phyloP scores from a whole-genome alignment of 2,888 invertebrate genomes.

The Limnephilus lunatus region DNA sequence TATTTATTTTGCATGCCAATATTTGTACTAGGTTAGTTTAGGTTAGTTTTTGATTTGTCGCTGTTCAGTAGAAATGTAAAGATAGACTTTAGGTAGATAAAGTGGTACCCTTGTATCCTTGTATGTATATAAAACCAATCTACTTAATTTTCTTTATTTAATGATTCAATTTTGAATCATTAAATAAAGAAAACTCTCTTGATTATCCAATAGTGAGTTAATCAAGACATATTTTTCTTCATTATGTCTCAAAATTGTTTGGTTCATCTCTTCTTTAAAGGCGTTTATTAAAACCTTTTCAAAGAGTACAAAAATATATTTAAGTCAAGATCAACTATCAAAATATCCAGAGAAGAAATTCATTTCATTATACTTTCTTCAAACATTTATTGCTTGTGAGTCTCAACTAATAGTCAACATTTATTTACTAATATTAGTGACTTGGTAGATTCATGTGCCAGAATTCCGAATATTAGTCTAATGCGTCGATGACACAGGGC shows the following conservation, averaged over 20 bases:
- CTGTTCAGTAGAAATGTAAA: no score
- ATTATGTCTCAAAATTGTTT: neutral
- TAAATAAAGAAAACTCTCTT: neutral
- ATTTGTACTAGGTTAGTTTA: no score
- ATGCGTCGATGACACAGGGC: no score
- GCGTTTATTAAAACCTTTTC: neutral
- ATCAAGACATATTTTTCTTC: neutral
- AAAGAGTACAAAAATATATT: neutral
- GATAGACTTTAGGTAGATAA: no score
- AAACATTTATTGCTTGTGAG: no score
- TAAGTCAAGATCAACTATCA: neutral
- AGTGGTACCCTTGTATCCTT: no score
- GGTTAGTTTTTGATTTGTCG: no score
- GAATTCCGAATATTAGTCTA: no score
- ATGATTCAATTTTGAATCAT: neutral
- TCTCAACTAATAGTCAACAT: no score
- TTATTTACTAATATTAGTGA: no score
- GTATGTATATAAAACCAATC: neutral
- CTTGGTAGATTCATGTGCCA: no score
- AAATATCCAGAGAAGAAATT: neutral
- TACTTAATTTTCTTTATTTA: conserved; percentile 14
- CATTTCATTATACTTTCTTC: neutral
- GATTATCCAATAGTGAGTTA: neutral
- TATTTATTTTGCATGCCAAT: no score
- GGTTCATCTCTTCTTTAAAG: neutral